These are phyloP conservation scores for Acrocera orbiculus DNA, from an alignment of 2,888 invertebrate species.

Conservation along the genomic window DNA sequence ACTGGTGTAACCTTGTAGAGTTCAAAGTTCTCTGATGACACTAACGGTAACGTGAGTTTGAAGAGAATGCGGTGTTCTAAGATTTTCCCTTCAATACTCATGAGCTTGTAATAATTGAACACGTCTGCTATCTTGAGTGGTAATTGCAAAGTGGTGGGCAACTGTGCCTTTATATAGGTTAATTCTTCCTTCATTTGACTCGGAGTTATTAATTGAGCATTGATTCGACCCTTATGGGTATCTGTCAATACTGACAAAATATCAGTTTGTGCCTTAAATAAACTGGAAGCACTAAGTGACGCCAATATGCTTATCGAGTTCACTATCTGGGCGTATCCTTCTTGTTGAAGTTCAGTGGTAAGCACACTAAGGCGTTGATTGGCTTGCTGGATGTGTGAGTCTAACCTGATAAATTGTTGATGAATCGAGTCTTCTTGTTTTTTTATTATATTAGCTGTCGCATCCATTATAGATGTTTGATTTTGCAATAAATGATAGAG, in stretches of 20 bases:
- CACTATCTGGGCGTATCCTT: not conserved
- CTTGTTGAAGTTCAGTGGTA: not conserved
- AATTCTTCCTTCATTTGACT: not conserved
- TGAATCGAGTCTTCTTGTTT: not conserved
- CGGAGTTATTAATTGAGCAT: not conserved
- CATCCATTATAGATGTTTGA: slow-evolving; percentile 3
- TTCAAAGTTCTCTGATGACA: no score
- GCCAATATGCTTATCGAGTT: not conserved
- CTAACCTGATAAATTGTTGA: not conserved
- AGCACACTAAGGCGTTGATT: not conserved
- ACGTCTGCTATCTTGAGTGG: no score
- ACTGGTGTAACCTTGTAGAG: no score
- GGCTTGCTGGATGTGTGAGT: not conserved
- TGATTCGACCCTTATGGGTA: not conserved
- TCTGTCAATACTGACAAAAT: not conserved
- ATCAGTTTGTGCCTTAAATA: not conserved
- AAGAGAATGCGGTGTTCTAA: no score
- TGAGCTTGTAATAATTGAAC: no score
- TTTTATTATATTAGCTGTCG: slow-evolving; percentile 1
- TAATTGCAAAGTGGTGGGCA: no score
- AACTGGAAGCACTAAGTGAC: not conserved
- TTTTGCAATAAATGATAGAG: not conserved
- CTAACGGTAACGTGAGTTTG: no score
- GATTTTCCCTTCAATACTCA: no score
- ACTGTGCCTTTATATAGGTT: no score